A percentile compares a stretch with the other conserved stretches of the same genome.
Conservation (phyloP, 2,113 vertebrate species). For the Passer montanus region DNA sequence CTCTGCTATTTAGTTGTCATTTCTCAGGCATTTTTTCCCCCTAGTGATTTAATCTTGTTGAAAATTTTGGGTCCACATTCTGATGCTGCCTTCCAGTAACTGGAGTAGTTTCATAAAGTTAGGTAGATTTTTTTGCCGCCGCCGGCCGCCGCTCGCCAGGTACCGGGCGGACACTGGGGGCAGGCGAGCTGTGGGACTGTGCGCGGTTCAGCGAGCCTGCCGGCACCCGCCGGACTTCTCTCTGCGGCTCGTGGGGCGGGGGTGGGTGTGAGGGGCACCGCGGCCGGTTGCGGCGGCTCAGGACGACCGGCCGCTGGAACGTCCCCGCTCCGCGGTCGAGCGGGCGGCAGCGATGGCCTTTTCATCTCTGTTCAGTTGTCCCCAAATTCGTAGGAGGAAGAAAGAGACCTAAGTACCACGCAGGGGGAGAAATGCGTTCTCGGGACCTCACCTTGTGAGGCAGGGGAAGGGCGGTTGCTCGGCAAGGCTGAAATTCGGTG, state of each 20-base stretch:
- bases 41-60: background rate
- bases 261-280: background rate
- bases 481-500: background rate
- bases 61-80: background rate
- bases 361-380: background rate
- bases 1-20: background rate
- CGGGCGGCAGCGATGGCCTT: background rate
- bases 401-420: background rate
- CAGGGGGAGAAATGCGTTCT: background rate
- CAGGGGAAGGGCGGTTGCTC: background rate
- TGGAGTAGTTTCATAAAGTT: background rate
- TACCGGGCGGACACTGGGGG: background rate
- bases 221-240: too few relatives aligned
- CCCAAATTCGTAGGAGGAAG: background rate
- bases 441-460: too few relatives aligned
- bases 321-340: background rate
- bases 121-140: background rate
- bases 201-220: background rate
- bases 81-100: background rate
- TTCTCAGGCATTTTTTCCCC: background rate
- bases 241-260: background rate
- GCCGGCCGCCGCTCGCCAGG: background rate
- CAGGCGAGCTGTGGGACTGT: background rate
- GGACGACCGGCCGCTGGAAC: background rate
- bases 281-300: background rate